These are phyloP conservation scores for Platycheirus rosarum DNA, from an alignment of 2,888 invertebrate genomes.

Conservation along the genomic window DNA sequence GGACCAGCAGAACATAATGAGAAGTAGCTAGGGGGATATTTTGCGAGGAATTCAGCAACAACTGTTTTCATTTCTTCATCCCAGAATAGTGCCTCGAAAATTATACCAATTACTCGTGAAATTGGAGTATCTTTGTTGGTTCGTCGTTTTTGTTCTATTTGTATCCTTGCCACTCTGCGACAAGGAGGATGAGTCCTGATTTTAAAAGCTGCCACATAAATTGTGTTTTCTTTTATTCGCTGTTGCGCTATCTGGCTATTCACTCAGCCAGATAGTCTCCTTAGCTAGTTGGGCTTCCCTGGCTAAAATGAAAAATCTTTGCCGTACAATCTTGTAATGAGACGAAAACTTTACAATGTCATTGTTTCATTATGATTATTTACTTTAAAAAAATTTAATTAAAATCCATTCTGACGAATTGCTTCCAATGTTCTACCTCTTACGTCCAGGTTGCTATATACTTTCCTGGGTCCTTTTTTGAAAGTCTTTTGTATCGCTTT, in stretches of 20 bases:
- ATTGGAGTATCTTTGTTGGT: constrained; percentile 54
- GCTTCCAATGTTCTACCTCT: too few relatives aligned
- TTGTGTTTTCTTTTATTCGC: constrained; percentile 5
- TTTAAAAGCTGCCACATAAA: constrained; percentile 30
- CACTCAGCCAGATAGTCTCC: neutral
- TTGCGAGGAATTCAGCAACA: constrained; percentile 41
- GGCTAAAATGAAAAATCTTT: constrained; percentile 44
- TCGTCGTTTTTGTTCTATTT: constrained; percentile 2
- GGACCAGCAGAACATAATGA: constrained; percentile 20
- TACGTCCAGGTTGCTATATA: constrained; percentile 5
- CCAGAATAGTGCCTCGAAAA: too few relatives aligned
- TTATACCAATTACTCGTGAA: constrained; percentile 48
- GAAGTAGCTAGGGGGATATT: neutral
- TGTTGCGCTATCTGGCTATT: neutral
- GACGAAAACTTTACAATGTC: constrained; percentile 67
- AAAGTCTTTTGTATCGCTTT: neutral
- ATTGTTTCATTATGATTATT: constrained; percentile 70
- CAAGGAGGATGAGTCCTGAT: constrained; percentile 4
- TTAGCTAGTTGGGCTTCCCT: too few relatives aligned
- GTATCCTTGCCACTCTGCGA: neutral
- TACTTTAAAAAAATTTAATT: constrained; percentile 58
- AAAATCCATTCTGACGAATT: constrained; percentile 71
- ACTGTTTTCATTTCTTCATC: constrained; percentile 48
- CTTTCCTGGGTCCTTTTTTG: constrained; percentile 22
- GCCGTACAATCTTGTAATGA: constrained; percentile 61